phyloP scores from a whole-genome alignment of 2,113 vertebrate species.

The Oplegnathus fasciatus region DNA sequence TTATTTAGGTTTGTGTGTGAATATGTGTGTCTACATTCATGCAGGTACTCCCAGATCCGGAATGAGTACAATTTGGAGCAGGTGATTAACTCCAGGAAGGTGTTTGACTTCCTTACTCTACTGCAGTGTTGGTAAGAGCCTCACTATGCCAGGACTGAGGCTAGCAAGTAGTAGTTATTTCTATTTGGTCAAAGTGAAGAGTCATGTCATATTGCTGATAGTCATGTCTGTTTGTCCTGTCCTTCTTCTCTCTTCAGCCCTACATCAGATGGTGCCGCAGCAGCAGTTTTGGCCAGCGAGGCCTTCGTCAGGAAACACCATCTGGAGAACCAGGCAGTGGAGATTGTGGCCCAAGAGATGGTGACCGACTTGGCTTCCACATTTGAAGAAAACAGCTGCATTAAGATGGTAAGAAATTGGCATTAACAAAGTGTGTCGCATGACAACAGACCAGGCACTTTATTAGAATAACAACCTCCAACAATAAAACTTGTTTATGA shows the following conservation, averaged over 20 bases:
- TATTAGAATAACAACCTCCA: not conserved
- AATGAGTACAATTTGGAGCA: slow-evolving; percentile 93
- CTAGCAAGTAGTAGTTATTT: not conserved
- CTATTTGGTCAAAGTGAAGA: not conserved
- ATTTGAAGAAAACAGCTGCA: slow-evolving; percentile 91
- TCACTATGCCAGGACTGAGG: not conserved
- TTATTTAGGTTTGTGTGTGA: not conserved
- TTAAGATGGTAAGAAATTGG: slow-evolving; percentile 87
- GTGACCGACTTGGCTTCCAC: slow-evolving; percentile 90
- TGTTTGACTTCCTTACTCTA: slow-evolving; percentile 93
- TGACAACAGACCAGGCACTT: not conserved
- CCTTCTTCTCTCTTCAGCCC: slow-evolving; percentile 83
- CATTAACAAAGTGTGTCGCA: not conserved
- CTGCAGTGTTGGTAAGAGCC: slow-evolving; percentile 96
- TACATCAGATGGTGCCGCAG: slow-evolving; percentile 94
- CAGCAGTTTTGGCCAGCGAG: slow-evolving; percentile 92
- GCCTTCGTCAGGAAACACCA: slow-evolving; percentile 86
- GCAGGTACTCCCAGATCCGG: slow-evolving; percentile 95
- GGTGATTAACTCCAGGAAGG: slow-evolving; percentile 87
- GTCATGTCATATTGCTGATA: not conserved
- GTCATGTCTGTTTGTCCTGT: too few species aligned
- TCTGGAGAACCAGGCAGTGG: slow-evolving; percentile 91
- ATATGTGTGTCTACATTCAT: not conserved
- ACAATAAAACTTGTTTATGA: not conserved
- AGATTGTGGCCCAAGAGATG: slow-evolving; percentile 98